Evolutionary conservation across 2,113 vertebrate species (phyloP).

Genomic region (Osmerus eperlanus): DNA sequence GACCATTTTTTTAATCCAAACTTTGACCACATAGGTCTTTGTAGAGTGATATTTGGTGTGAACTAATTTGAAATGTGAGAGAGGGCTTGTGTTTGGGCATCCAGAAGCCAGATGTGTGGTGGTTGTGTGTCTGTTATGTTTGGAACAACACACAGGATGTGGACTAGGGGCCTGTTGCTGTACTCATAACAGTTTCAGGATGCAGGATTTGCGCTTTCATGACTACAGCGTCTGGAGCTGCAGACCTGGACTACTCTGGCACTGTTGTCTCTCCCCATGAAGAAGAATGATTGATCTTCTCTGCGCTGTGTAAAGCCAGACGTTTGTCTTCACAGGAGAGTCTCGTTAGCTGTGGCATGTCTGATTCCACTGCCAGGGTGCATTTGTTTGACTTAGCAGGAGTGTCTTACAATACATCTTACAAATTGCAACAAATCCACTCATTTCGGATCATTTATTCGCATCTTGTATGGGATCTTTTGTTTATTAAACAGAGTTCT

Average conservation of each 20-base stretch:
- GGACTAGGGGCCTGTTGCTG: constrained; percentile 31
- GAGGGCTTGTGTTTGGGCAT: neutral
- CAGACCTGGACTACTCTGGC: constrained; percentile 14
- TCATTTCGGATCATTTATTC: too few relatives aligned
- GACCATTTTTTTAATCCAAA: too few relatives aligned
- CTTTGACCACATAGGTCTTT: too few relatives aligned
- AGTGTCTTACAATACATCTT: neutral
- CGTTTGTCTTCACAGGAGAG: constrained; percentile 39
- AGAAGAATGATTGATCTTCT: constrained; percentile 48
- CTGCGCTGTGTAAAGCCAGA: constrained; percentile 28
- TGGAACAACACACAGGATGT: constrained; percentile 45
- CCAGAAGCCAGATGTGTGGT: constrained; percentile 37
- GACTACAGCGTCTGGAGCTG: neutral
- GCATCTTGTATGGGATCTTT: too few relatives aligned
- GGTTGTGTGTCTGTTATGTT: constrained; percentile 7
- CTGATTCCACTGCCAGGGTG: constrained; percentile 18
- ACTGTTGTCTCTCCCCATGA: constrained; percentile 32
- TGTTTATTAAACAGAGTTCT: too few relatives aligned
- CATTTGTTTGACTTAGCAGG: constrained; percentile 61
- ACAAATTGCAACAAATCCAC: too few relatives aligned
- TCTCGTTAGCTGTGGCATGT: constrained; percentile 41
- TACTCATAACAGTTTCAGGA: constrained; percentile 2
- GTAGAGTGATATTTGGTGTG: too few relatives aligned
- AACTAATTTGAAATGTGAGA: neutral
- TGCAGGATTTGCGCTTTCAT: constrained; percentile 36